Evolutionary conservation across 2,888 invertebrate genomes (phyloP), one percentile per base, ranked within the genome.

Genomic region (Acronicta aceris): DNA sequence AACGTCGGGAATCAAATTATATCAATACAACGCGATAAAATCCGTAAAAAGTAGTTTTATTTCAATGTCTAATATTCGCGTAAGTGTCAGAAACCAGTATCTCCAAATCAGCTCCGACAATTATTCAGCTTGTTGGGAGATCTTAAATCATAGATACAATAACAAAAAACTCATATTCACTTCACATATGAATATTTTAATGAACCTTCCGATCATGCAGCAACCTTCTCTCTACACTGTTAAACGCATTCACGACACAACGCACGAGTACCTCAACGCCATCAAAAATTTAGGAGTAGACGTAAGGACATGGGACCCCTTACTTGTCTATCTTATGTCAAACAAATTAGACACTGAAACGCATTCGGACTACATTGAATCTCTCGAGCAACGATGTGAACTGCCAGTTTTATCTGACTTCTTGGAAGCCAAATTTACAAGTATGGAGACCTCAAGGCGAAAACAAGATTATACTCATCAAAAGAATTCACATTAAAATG

Each of bases 231-330:
- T 21, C 4, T 9, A 40, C 13, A 30, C 30, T 15, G 25, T 52
- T 16, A 52, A 52, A 25, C 25, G 38, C 2, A 13, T 52, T 12
- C 30, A 42, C 15, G 51, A 52, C 17, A 47, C 47, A 4, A 33
- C 47, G 7, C 30, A 7, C 3, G 47, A 47, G 15, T 13, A 5
- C 33, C 9, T 47, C 7, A 47, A 33, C 30, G 47, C 47, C 0
- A 30, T 47, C n/a, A 30, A 47, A 16, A 47, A 47, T 10, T 30
- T 47, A 9, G 47, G 47, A 16, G 47, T 47, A 0, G 47, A 47
- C 16, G 33, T 33, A n/a, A 16, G n/a, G 8, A 15, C 42, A 4
- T 51, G 51, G 51, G 51, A 51, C 42, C 47, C 51, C n/a, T 33
- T 42, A 6, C 6, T 27, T 52, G 6, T 30, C 42, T 17, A 1